phyloP scores from a whole-genome alignment of 2,113 vertebrate genomes.

The Cacatua alba region DNA sequence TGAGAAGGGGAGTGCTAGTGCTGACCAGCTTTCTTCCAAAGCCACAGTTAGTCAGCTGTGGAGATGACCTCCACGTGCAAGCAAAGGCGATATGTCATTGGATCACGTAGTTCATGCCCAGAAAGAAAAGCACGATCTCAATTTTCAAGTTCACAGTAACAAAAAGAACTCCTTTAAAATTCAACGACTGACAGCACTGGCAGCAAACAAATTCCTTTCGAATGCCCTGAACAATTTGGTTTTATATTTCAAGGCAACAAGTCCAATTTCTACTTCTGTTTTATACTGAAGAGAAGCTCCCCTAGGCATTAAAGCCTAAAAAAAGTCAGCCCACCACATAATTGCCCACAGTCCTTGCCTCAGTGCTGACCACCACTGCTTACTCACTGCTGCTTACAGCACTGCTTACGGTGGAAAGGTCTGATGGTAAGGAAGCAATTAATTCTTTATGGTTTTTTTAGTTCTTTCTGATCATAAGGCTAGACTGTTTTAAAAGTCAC shows the following conservation, averaged over 20 bases:
- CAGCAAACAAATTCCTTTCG: background rate
- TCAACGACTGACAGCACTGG: background rate
- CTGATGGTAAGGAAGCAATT: background rate
- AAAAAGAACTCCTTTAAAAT: background rate
- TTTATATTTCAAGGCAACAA: background rate
- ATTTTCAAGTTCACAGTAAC: background rate
- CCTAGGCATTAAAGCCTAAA: background rate
- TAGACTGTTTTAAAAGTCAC: background rate
- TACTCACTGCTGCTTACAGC: background rate
- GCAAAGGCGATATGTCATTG: background rate
- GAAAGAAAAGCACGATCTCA: background rate
- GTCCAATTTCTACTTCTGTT: background rate
- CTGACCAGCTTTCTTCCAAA: background rate
- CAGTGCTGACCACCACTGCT: background rate
- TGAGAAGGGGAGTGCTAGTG: background rate
- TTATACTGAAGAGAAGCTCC: background rate
- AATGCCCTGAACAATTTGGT: background rate
- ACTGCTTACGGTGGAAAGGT: background rate
- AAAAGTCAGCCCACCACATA: background rate
- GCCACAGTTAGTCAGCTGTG: accelerated
- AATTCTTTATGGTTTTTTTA: background rate
- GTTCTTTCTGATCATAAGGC: background rate
- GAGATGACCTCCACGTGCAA: accelerated
- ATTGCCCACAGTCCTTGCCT: background rate
- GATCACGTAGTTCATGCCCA: background rate